Conservation (phyloP, 53 echinoderm and acorn worm genomes). For the Henricia sp. region DNA sequence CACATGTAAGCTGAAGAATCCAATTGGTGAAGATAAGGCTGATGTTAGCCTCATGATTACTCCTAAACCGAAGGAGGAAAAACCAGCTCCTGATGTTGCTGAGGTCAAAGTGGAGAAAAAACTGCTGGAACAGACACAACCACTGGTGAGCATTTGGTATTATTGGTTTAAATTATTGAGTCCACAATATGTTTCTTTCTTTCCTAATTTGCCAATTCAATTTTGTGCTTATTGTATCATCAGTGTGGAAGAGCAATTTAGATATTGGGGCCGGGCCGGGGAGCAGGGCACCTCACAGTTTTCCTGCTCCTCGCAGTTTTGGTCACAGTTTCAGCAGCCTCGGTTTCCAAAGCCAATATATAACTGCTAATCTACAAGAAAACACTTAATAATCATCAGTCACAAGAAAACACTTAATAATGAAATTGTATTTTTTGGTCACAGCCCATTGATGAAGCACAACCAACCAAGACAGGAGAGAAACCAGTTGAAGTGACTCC, state of each 20-base stretch:
- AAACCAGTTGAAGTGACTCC: slow-evolving; percentile 63
- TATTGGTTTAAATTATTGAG: background rate
- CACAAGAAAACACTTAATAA: too few species aligned
- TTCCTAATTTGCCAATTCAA: too few species aligned
- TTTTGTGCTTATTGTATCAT: too few species aligned
- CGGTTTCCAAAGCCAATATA: too few species aligned
- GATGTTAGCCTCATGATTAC: slow-evolving; percentile 33
- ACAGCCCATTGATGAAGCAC: slow-evolving; percentile 29
- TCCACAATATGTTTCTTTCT: too few species aligned
- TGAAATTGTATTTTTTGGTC: background rate
- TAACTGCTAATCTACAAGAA: too few species aligned
- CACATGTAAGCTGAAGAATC: slow-evolving; percentile 87
- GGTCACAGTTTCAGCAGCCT: too few species aligned
- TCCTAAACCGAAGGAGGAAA: slow-evolving; percentile 56
- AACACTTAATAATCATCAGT: too few species aligned
- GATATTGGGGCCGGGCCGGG: too few species aligned
- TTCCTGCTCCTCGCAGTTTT: too few species aligned
- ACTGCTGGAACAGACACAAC: slow-evolving; percentile 24
- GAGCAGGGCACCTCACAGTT: too few species aligned
- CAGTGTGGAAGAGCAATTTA: too few species aligned
- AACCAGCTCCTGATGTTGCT: slow-evolving; percentile 23
- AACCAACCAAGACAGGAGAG: slow-evolving; percentile 54
- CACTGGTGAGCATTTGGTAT: slow-evolving; percentile 20
- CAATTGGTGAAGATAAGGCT: slow-evolving; percentile 75
- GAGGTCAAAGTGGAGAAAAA: slow-evolving; percentile 61